phyloP scores from a whole-genome alignment of 2,113 vertebrate genomes.

The Anseranas semipalmata region DNA sequence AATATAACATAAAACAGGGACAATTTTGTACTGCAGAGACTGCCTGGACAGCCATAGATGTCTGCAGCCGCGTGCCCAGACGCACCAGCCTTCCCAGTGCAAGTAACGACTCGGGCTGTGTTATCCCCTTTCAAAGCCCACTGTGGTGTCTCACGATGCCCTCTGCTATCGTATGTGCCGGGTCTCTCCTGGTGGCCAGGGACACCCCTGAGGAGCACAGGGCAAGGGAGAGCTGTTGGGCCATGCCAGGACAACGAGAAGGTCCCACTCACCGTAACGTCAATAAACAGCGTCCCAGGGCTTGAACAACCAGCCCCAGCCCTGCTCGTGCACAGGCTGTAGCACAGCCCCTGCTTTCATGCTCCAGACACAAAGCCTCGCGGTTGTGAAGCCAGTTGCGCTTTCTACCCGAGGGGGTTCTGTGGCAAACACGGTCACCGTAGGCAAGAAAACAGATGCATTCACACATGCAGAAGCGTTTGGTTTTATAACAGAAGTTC shows the following conservation, averaged over 20 bases:
- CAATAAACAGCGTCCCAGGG: neutral
- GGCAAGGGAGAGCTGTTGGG: neutral
- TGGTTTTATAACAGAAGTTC: neutral
- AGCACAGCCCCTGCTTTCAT: neutral
- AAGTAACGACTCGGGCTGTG: neutral
- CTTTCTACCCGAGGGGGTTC: neutral
- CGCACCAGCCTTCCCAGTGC: neutral
- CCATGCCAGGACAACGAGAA: neutral
- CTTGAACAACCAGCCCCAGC: neutral
- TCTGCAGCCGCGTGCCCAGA: neutral
- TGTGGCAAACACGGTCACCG: neutral
- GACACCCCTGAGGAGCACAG: neutral
- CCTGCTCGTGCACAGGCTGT: accelerated
- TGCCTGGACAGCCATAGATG: neutral
- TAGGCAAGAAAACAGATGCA: neutral
- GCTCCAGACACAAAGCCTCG: neutral
- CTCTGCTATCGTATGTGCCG: neutral
- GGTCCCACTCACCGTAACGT: neutral
- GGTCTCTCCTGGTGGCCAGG: neutral
- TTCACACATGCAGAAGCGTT: neutral
- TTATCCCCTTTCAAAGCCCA: neutral
- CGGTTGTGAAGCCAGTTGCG: neutral
- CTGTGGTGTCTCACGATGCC: neutral
- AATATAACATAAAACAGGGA: neutral
- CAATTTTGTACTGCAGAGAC: neutral